These are phyloP conservation scores for Misgurnus mizolepis DNA, from an alignment of 2,113 vertebrate genomes.

Conservation along the genomic window DNA sequence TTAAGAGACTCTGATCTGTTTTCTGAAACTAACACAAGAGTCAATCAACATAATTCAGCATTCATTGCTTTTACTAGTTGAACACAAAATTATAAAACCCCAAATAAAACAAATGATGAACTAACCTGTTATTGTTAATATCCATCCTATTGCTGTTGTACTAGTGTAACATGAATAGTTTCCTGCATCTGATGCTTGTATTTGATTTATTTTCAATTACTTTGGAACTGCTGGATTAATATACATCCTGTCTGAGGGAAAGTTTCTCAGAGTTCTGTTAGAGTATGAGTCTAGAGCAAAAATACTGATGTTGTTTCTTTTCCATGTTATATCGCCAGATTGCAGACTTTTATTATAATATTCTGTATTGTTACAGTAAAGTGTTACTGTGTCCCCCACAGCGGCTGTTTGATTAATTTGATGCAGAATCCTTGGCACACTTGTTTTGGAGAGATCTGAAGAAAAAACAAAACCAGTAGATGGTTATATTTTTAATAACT, in stretches of 20 bases:
- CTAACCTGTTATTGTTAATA: slow-evolving; percentile 7
- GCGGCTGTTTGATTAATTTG: slow-evolving; percentile 1
- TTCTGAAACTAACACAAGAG: background rate
- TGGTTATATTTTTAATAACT: background rate
- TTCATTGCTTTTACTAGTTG: no score
- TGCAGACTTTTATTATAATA: background rate
- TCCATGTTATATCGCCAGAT: background rate
- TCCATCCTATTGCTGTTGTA: background rate
- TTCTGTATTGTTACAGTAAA: slow-evolving; percentile 7
- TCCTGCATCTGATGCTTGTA: slow-evolving; percentile 20
- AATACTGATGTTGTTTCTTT: background rate
- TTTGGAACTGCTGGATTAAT: background rate
- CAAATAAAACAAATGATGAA: background rate
- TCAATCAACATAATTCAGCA: no score
- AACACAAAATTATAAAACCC: no score
- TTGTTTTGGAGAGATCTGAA: background rate
- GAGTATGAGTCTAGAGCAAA: fast-evolving
- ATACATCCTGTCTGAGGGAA: slow-evolving; percentile 17
- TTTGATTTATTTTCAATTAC: slow-evolving; percentile 7
- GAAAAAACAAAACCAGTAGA: background rate
- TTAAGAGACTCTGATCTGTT: background rate
- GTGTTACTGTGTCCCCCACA: slow-evolving; percentile 10
- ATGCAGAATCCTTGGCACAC: background rate
- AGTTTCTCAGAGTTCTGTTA: background rate
- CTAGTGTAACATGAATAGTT: slow-evolving; percentile 2